Evolutionary conservation across 1,140 invertebrate species (phyloP), one percentile per base, ranked within the genome.

Genomic region (Bombus ignitus): DNA sequence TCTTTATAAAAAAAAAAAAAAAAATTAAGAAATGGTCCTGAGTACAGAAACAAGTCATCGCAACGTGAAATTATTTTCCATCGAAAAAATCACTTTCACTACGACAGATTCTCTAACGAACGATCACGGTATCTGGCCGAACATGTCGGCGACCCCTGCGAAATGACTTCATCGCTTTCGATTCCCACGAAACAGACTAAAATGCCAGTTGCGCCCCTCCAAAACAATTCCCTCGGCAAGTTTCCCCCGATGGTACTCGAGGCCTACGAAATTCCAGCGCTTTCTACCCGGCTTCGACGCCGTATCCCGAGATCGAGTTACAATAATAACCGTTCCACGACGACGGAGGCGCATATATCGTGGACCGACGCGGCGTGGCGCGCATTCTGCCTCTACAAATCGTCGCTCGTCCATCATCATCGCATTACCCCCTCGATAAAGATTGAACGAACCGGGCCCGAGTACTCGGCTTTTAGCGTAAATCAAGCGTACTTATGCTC

Each of bases 381-480:
- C 35, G 84, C 62, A 74, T 70, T 86, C 83, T 83, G 83, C 79
- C 79, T 89, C 87, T 89, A 85, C 85, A 81, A 90, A 89, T 90
- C 89, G 88, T 81, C 81, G 85, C 78, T 89, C 89, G 88, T 90
- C 81, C 85, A 87, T 90, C 89, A 89, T 89, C 85, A 79, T 87
- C 88, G 88, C 78, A 84, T 87, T 88, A 86, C 77, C 89, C 85
- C 86, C 76, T 65, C 77, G 89, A 89, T 87, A 89, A 90, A 89
- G 88, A 89, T 57, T 79, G 87, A 89, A 84, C 85, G 81, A 73
- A 73, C 72, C 83, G 65, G 70, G 37, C 18, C 72, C 57, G 73
- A n/a, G 44, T 22, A 53, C 85, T 57, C 75, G 86, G 88, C 85
- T 89, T 90, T 90, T 90, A 89, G 80, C 89, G 89, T 90, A 89